Conservation (phyloP, 2,888 invertebrate species). For the Odontocolon sp. region DNA sequence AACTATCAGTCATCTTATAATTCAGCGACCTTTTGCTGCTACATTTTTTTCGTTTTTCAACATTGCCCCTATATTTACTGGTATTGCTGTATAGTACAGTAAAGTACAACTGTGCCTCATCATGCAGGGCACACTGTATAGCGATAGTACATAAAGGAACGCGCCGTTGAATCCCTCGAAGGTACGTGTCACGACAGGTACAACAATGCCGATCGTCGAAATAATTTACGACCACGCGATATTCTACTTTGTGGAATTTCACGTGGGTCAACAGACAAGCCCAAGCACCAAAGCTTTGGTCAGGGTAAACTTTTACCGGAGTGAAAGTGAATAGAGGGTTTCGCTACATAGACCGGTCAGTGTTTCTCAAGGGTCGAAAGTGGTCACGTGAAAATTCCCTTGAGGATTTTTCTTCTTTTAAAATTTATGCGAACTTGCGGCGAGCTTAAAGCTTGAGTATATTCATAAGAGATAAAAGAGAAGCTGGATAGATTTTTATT, state of each 20-base stretch:
- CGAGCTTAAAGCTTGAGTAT: background rate
- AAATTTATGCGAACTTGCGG: slow-evolving; percentile 17
- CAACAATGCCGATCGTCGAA: slow-evolving; percentile 36
- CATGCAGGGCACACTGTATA: background rate
- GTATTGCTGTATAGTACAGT: background rate
- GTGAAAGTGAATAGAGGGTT: slow-evolving; percentile 43
- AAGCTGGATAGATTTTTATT: background rate
- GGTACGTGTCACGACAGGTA: slow-evolving; percentile 16
- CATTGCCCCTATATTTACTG: background rate
- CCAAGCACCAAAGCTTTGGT: slow-evolving; percentile 6
- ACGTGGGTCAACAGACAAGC: slow-evolving; percentile 31
- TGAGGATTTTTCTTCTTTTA: slow-evolving; percentile 20
- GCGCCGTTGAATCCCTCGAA: slow-evolving; percentile 3
- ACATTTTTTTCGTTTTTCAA: background rate
- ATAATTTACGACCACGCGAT: slow-evolving; percentile 40
- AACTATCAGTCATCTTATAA: background rate
- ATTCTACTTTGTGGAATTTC: slow-evolving; percentile 29
- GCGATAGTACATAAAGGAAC: background rate
- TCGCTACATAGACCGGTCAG: slow-evolving; percentile 45
- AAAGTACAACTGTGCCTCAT: slow-evolving; percentile 12
- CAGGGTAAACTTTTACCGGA: slow-evolving; percentile 40
- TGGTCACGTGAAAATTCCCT: slow-evolving; percentile 42
- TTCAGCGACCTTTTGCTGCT: background rate
- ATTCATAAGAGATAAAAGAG: background rate
- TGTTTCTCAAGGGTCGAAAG: slow-evolving; percentile 37